These are phyloP conservation scores for Hypsopygia costalis DNA, from an alignment of 2,888 invertebrate genomes.

Conservation along the genomic window DNA sequence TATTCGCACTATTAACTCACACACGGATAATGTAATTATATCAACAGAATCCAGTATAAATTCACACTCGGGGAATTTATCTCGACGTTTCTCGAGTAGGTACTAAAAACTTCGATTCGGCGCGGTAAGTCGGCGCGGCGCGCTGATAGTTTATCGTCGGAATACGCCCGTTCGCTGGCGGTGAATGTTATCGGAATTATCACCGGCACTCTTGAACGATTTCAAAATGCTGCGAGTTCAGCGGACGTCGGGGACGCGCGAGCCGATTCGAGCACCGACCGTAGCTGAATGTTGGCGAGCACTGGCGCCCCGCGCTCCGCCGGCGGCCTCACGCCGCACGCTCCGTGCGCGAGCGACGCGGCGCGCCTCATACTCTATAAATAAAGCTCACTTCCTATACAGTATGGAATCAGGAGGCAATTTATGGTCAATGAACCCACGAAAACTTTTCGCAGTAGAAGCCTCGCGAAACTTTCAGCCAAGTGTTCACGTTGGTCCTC, in stretches of 20 bases:
- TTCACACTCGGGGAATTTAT: slow-evolving; percentile 49
- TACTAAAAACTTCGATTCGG: slow-evolving; percentile 51
- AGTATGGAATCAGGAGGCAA: slow-evolving; percentile 62
- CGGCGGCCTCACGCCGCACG: not conserved
- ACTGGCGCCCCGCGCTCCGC: slow-evolving; percentile 37
- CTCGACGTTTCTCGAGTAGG: slow-evolving; percentile 40
- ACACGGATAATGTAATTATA: slow-evolving; percentile 45
- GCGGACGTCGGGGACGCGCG: slow-evolving; percentile 14
- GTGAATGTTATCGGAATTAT: slow-evolving; percentile 60
- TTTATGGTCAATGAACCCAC: slow-evolving; percentile 75
- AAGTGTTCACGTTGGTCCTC: not conserved
- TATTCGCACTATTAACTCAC: slow-evolving; percentile 33
- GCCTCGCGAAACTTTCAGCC: slow-evolving; percentile 25
- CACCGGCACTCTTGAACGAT: slow-evolving; percentile 58
- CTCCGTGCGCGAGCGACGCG: slow-evolving; percentile 23
- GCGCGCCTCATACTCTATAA: slow-evolving; percentile 61
- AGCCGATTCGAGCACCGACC: slow-evolving; percentile 41
- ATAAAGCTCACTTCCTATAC: slow-evolving; percentile 73
- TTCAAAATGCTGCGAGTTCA: slow-evolving; percentile 37
- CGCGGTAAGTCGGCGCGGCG: slow-evolving; percentile 39
- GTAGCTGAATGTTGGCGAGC: slow-evolving; percentile 41
- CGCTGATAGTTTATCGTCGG: slow-evolving; percentile 37
- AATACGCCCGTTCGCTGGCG: slow-evolving; percentile 57
- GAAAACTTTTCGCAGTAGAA: slow-evolving; percentile 55
- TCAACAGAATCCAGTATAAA: slow-evolving; percentile 49